A percentile compares a stretch with the other conserved stretches of the same genome.
These are phyloP conservation scores for Xenentodon cancila DNA, from an alignment of 2,797 vertebrate species.

Conservation along the genomic window DNA sequence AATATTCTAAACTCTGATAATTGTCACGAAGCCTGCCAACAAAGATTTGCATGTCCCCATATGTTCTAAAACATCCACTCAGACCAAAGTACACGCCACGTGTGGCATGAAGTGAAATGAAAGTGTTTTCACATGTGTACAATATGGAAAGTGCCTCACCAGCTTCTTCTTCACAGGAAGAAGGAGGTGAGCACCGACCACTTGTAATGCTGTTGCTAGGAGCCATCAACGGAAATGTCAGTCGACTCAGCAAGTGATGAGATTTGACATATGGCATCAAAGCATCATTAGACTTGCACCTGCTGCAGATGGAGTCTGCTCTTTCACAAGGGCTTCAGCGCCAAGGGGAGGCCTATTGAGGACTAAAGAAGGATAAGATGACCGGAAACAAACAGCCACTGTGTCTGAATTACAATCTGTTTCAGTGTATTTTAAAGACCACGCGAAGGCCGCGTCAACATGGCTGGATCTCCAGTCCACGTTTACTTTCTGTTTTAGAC, in stretches of 20 bases:
- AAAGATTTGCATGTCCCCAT: background rate
- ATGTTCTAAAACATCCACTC: background rate
- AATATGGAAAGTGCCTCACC: constrained; percentile 53
- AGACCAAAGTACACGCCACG: constrained; percentile 29
- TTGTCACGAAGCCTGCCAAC: background rate
- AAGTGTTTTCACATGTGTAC: constrained; percentile 12
- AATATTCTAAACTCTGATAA: too few species aligned
- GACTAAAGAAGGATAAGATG: constrained; percentile 73
- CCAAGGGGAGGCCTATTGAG: constrained; percentile 72
- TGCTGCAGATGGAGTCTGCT: constrained; percentile 86
- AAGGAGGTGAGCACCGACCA: constrained; percentile 60
- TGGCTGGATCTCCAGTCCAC: constrained; percentile 1
- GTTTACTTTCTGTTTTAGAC: constrained; percentile 1
- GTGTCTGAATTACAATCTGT: constrained; percentile 51
- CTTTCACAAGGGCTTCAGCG: constrained; percentile 82
- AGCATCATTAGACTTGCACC: constrained; percentile 92
- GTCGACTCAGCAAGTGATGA: constrained; percentile 93
- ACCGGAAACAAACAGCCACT: constrained; percentile 61
- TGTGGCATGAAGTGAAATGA: too few species aligned
- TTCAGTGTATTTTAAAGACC: constrained; percentile 27
- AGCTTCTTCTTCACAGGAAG: constrained; percentile 30
- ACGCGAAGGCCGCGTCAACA: constrained; percentile 22
- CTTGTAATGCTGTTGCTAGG: constrained; percentile 82
- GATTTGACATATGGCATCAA: constrained; percentile 98
- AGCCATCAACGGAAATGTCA: constrained; percentile 92